Evolutionary conservation across 64 coral and sea anemone genomes (phyloP).

Genomic region (Exaiptasia diaphana): DNA sequence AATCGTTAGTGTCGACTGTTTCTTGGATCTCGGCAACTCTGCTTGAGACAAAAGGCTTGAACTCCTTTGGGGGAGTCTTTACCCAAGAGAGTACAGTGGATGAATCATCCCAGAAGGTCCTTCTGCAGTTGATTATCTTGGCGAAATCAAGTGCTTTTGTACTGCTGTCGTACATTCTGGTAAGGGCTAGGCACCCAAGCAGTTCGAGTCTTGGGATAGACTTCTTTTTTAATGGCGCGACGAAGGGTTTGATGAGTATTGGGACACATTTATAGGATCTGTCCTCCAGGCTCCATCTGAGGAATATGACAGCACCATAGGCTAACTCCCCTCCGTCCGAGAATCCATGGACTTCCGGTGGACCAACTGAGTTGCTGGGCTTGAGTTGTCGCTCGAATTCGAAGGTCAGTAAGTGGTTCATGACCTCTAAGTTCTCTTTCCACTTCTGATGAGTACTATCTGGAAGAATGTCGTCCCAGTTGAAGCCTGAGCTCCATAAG

Average conservation of each 20-base stretch:
- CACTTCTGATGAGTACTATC: constrained; percentile 39
- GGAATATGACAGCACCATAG: constrained; percentile 42
- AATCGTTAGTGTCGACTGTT: constrained; percentile 28
- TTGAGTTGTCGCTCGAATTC: constrained; percentile 53
- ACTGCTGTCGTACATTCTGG: constrained; percentile 45
- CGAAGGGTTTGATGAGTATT: constrained; percentile 45
- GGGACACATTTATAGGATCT: constrained; percentile 42
- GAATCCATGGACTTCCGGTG: constrained; percentile 66
- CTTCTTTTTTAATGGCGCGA: constrained; percentile 52
- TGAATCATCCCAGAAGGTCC: constrained; percentile 58
- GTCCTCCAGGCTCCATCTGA: constrained; percentile 23
- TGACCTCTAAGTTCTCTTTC: constrained; percentile 19
- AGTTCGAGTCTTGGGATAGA: constrained; percentile 66
- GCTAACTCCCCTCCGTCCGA: constrained; percentile 55
- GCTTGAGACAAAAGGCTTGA: constrained; percentile 52
- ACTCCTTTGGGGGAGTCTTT: constrained; percentile 52
- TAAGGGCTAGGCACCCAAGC: constrained; percentile 44
- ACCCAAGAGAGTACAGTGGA: constrained; percentile 63
- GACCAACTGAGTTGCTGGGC: constrained; percentile 32
- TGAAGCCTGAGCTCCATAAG: constrained; percentile 36
- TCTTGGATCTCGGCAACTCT: constrained; percentile 70
- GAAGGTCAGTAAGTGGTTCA: constrained; percentile 43
- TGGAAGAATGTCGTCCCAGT: constrained; percentile 50
- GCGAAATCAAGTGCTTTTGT: constrained; percentile 52
- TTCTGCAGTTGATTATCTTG: constrained; percentile 45